Percentiles rank a stretch among this genome's conserved stretches.
Evolutionary conservation across 2,113 vertebrate species (phyloP).

Genomic region (Xenopus laevis): DNA sequence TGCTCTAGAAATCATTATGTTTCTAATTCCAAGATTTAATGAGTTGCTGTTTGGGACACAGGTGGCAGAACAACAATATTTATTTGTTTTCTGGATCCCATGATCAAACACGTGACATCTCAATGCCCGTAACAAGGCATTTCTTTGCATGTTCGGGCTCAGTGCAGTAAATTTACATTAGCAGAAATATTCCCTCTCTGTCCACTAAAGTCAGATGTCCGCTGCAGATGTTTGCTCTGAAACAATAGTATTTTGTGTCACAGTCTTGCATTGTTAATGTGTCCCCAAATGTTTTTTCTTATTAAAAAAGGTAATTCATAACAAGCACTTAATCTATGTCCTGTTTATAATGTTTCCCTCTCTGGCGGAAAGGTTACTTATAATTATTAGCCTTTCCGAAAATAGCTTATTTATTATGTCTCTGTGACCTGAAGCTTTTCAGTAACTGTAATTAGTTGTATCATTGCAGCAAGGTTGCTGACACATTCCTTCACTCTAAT

Average conservation of each 20-base stretch:
- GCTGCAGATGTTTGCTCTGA: not conserved
- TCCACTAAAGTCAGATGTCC: not conserved
- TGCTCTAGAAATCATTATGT: not conserved
- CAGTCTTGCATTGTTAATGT: too few relatives aligned
- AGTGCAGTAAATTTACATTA: not conserved
- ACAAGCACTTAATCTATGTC: not conserved
- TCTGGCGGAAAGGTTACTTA: not conserved
- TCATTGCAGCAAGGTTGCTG: not conserved
- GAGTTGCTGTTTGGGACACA: not conserved
- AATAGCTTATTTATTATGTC: not conserved
- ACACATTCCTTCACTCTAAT: not conserved
- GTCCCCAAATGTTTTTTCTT: too few relatives aligned
- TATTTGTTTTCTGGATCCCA: not conserved
- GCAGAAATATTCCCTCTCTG: not conserved
- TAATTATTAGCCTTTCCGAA: not conserved
- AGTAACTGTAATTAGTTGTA: not conserved
- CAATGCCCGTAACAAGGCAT: too few relatives aligned
- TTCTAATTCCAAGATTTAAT: not conserved
- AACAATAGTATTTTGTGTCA: too few relatives aligned
- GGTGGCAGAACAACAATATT: not conserved
- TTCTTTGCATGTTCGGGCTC: too few relatives aligned
- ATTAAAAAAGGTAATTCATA: too few relatives aligned
- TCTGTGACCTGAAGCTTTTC: conserved; percentile 1
- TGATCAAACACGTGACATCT: not conserved
- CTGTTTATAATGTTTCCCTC: not conserved